phyloP scores from a whole-genome alignment of 2,113 vertebrate genomes.

The Actenoides hombroni region DNA sequence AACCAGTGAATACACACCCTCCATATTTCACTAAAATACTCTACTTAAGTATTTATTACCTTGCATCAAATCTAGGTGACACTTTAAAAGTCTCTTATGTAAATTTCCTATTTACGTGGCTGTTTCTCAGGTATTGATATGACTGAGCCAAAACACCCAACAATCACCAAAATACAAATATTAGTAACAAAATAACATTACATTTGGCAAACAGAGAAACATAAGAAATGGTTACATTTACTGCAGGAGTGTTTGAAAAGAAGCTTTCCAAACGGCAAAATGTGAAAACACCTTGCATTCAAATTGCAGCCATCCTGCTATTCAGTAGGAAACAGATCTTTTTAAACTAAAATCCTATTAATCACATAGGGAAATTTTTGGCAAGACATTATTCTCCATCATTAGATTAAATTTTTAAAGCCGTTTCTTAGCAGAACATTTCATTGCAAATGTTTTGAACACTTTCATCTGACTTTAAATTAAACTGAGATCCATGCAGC shows the following conservation, averaged over 20 bases:
- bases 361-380: background rate
- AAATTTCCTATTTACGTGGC: background rate
- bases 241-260: background rate
- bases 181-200: background rate
- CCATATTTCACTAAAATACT: background rate
- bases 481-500: background rate
- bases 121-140: background rate
- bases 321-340: background rate
- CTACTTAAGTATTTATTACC: background rate
- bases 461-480: slow-evolving; percentile 7
- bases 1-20: background rate
- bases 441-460: slow-evolving; percentile 3
- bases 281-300: background rate
- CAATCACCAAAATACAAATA: background rate
- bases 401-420: slow-evolving; percentile 1
- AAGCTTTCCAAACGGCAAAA: background rate
- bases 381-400: background rate
- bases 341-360: background rate
- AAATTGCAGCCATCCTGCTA: background rate
- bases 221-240: background rate
- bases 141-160: background rate
- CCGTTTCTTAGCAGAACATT: slow-evolving; percentile 6
- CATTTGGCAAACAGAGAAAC: background rate
- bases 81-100: background rate
- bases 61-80: background rate